Conservation (phyloP, 2,113 vertebrate species). For the Cnemophilus loriae region DNA sequence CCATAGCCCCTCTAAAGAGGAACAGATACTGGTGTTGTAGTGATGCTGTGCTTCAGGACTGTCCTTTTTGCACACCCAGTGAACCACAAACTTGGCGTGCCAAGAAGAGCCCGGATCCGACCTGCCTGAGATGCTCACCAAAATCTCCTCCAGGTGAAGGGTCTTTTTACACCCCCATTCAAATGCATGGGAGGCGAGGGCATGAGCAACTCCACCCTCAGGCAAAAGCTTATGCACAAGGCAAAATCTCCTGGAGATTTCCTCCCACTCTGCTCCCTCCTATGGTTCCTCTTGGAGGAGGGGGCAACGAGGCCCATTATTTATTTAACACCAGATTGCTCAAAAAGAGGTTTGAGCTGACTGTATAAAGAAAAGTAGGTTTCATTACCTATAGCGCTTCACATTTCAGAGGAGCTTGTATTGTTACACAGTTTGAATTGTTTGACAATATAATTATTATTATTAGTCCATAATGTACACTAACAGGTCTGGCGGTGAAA, state of each 20-base stretch:
- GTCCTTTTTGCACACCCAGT: not conserved
- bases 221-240: not conserved
- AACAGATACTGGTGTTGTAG: not conserved
- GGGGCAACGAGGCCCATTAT: not conserved
- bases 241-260: constrained; percentile 9
- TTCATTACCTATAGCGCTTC: constrained; percentile 47
- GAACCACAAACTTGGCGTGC: not conserved
- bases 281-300: not conserved
- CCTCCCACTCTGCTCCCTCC: constrained; percentile 27
- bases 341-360: constrained; percentile 24
- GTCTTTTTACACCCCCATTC: not conserved
- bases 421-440: constrained; percentile 57
- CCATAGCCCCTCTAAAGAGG: not conserved
- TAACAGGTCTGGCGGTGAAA: constrained; percentile 51
- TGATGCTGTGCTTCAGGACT: not conserved
- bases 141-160: not conserved
- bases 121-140: not conserved
- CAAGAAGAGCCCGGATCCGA: not conserved
- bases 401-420: constrained; percentile 44
- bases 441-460: constrained; percentile 66
- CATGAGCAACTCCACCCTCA: not conserved
- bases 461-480: constrained; percentile 64
- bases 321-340: constrained; percentile 40
- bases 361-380: constrained; percentile 49
- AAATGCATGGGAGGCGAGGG: not conserved